phyloP scores from a whole-genome alignment of 2,888 invertebrate genomes.

The Meta bourneti region DNA sequence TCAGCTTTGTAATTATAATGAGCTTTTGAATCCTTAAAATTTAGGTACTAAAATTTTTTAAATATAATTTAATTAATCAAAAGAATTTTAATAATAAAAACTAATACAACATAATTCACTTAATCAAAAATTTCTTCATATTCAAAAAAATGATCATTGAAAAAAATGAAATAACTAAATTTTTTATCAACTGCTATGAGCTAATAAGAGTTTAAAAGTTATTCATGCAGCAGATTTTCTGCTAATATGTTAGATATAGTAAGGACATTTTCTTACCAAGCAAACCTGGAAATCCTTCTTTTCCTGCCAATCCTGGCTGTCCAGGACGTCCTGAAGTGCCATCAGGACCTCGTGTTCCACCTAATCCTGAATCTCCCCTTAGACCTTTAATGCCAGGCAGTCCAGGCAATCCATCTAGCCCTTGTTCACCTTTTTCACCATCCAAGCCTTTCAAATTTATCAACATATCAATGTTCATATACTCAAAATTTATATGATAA shows the following conservation, averaged over 20 bases:
- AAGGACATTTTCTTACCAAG: constrained; percentile 82
- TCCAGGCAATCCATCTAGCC: constrained; percentile 83
- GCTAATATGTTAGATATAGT: not conserved
- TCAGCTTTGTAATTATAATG: too few relatives aligned
- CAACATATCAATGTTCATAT: not conserved
- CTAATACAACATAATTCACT: not conserved
- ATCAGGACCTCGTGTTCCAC: constrained; percentile 88
- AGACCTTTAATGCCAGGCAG: constrained; percentile 88
- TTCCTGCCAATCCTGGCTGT: constrained; percentile 82
- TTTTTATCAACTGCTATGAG: not conserved
- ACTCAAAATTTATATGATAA: not conserved
- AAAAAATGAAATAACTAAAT: too few relatives aligned
- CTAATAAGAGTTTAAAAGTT: not conserved
- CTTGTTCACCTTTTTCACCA: constrained; percentile 83
- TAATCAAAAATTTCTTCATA: not conserved
- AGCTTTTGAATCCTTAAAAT: too few relatives aligned
- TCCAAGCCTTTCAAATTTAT: constrained; percentile 65
- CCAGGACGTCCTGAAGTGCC: constrained; percentile 82
- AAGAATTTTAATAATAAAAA: not conserved
- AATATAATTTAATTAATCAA: too few relatives aligned
- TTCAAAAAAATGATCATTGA: too few relatives aligned
- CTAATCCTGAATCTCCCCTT: constrained; percentile 81
- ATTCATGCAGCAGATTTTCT: not conserved
- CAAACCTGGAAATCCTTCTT: constrained; percentile 84
- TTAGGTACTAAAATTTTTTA: too few relatives aligned